These are phyloP conservation scores for Euthynnus affinis DNA, from an alignment of 2,797 vertebrate species.

Conservation along the genomic window DNA sequence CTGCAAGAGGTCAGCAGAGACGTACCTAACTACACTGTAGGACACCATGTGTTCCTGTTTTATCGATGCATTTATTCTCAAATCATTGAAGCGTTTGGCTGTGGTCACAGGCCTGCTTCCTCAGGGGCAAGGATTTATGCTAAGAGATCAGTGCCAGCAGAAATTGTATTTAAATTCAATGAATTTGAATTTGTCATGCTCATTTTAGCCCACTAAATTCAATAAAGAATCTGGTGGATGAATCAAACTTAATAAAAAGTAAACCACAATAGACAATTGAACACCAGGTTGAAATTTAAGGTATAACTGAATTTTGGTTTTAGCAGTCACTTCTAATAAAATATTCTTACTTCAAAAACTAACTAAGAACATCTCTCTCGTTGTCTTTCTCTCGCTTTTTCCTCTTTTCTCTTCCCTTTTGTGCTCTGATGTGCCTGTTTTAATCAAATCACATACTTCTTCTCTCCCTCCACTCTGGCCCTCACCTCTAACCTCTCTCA, in stretches of 20 bases:
- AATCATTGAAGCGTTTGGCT: not conserved
- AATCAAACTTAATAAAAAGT: constrained; percentile 9
- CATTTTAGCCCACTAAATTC: constrained; percentile 6
- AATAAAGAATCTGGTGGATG: constrained; percentile 16
- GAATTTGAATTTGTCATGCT: constrained; percentile 7
- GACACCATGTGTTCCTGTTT: constrained; percentile 4
- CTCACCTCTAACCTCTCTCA: constrained; percentile 64
- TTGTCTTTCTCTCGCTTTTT: not conserved
- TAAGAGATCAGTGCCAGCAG: not conserved
- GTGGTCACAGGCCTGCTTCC: not conserved
- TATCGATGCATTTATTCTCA: not conserved
- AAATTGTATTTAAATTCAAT: constrained; percentile 19
- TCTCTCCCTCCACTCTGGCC: constrained; percentile 33
- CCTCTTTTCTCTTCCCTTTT: constrained; percentile 4
- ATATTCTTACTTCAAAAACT: not conserved
- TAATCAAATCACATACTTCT: constrained; percentile 50
- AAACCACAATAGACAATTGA: constrained; percentile 11
- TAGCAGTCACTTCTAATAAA: not conserved
- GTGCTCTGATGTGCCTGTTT: constrained; percentile 38
- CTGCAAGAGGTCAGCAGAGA: constrained; percentile 45
- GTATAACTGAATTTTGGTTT: not conserved
- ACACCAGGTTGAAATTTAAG: not conserved
- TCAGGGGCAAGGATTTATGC: not conserved
- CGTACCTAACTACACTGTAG: constrained; percentile 8
- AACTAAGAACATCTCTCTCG: not conserved